Evolutionary conservation across 92 coral and sea anemone species (phyloP), one percentile per base, ranked within the genome.

Genomic region (Pocillopora meandrina): DNA sequence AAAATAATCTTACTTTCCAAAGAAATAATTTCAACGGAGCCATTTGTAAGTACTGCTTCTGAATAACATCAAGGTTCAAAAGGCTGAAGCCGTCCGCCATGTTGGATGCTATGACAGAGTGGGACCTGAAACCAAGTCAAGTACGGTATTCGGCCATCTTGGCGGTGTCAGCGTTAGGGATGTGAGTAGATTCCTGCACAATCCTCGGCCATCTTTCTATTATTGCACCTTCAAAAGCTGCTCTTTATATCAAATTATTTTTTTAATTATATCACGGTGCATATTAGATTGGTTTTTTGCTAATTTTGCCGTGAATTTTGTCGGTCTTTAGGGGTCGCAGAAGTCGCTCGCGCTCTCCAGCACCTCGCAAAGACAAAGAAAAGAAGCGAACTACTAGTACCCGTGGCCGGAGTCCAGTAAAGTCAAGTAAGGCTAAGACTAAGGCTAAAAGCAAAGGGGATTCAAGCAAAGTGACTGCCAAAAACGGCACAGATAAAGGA

Each of bases 331-430:
- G 93, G 93, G 93, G 97, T 89, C 93, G 93, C 86, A 95, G 95
- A 84, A 92, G 97, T 72, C 88, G 96, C 68, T 94, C 93, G 72
- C 90, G 93, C 52, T 94, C 98, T 52, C 98, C 99, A 42, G 89
- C 90, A 56, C 90, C 87, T 3, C 88, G 90, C 64, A 86, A 92
- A 74, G 87, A 92, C 47, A 95, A 93, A 72, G 93, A 89, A 65
- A 95, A 95, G 81, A 90, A 95, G 56, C 89, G 91, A 58, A 87
- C 86, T 56, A 62, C 80, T 66, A 89, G 94, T 36, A 95, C 93
- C 47, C 90, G 99, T 57, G 99, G 98, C 10, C 98, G 99, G 36
- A 97, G 99, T 78, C 99, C 97, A 20, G 93, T 87, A 7, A 89
- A 87, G 21, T 87, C 91, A 56, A 92, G 84, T 74, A 96, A 97